Percentiles rank a stretch among this genome's conserved stretches.
Conservation (phyloP, 2,888 invertebrate species). For the Synanthedon myopaeformis region DNA sequence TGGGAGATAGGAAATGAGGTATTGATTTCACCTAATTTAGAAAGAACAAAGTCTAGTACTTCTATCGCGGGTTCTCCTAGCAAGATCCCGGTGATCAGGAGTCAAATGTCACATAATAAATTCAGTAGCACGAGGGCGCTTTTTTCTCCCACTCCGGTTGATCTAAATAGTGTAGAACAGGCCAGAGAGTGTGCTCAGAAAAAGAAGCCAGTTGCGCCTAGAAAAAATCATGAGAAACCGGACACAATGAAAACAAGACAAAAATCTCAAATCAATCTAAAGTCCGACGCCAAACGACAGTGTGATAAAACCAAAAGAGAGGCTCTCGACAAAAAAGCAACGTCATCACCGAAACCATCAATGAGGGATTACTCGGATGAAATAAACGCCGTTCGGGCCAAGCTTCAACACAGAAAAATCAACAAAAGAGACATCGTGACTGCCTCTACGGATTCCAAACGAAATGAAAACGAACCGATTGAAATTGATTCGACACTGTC, state of each 20-base stretch:
- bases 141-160: slow-evolving; percentile 70
- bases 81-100: slow-evolving; percentile 73
- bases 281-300: slow-evolving; percentile 47
- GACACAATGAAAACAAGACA: slow-evolving; percentile 54
- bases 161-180: slow-evolving; percentile 67
- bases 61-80: slow-evolving; percentile 71
- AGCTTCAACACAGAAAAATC: slow-evolving; percentile 59
- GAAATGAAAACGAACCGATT: slow-evolving; percentile 41
- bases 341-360: slow-evolving; percentile 40
- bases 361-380: slow-evolving; percentile 61
- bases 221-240: slow-evolving; percentile 45
- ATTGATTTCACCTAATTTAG: slow-evolving; percentile 44
- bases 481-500: slow-evolving; percentile 50
- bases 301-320: slow-evolving; percentile 54
- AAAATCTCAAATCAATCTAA: slow-evolving; percentile 57
- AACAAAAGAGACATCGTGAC: slow-evolving; percentile 52
- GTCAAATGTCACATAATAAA: slow-evolving; percentile 61
- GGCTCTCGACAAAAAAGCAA: slow-evolving; percentile 42
- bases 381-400: slow-evolving; percentile 61
- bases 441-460: slow-evolving; percentile 34
- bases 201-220: slow-evolving; percentile 43
- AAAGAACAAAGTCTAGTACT: slow-evolving; percentile 63
- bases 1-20: slow-evolving; percentile 65
- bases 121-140: slow-evolving; percentile 65
- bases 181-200: slow-evolving; percentile 69